Evolutionary conservation across 2,888 invertebrate genomes (phyloP).

Genomic region (Lasiommata megera): DNA sequence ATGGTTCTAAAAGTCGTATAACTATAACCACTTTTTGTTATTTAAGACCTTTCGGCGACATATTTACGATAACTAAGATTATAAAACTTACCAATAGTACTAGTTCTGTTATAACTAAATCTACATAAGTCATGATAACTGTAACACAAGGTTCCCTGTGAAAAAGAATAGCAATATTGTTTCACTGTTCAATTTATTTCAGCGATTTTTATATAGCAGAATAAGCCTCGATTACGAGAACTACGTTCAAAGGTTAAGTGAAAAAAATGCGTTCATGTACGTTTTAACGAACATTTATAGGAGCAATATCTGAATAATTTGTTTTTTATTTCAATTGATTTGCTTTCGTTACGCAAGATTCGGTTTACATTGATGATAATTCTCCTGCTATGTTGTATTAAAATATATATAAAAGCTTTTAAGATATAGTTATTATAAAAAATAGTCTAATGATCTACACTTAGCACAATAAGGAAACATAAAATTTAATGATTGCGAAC

Average conservation of each 20-base stretch:
- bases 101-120: no score
- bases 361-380: background rate
- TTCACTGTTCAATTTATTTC: no score
- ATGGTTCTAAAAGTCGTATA: background rate
- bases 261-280: background rate
- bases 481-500: background rate
- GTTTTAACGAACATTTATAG: background rate
- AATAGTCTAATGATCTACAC: background rate
- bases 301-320: background rate
- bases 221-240: no score
- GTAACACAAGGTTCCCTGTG: no score
- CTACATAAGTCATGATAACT: no score
- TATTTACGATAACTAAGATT: no score
- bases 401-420: no score
- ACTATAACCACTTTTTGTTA: background rate
- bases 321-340: conserved; percentile 35
- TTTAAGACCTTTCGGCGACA: no score
- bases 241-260: no score
- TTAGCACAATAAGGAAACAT: conserved; percentile 8
- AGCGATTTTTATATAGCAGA: no score
- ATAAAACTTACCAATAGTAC: no score
- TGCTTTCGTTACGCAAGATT: conserved; percentile 50
- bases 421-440: background rate
- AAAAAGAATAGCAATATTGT: no score
- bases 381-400: background rate